phyloP scores from a whole-genome alignment of 2,797 vertebrate genomes.

The Parauchenoglanis punctatus region DNA sequence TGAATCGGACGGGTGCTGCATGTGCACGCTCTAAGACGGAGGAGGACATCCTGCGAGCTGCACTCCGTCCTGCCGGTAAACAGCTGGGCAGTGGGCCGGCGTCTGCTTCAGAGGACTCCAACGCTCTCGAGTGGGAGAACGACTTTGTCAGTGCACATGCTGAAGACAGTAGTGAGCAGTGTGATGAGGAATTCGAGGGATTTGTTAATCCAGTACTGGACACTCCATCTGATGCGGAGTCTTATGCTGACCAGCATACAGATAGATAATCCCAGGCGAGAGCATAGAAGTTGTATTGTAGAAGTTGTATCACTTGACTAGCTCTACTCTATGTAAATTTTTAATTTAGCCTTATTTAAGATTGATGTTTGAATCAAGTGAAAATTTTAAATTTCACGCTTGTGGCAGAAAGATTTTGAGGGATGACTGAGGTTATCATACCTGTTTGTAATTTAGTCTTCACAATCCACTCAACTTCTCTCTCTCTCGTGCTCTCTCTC shows the following conservation, averaged over 20 bases:
- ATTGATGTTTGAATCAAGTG: conserved; percentile 50
- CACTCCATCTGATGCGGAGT: conserved; percentile 59
- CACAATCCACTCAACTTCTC: neutral
- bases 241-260: conserved; percentile 63
- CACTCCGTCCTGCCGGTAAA: conserved; percentile 77
- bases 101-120: conserved; percentile 90
- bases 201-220: conserved; percentile 84
- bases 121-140: conserved; percentile 94
- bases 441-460: neutral
- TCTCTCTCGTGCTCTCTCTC: neutral
- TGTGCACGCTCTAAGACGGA: conserved; percentile 93
- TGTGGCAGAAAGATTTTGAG: conserved; percentile 16
- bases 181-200: conserved; percentile 81
- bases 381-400: conserved; percentile 39
- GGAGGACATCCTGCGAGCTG: conserved; percentile 93
- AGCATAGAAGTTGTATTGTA: neutral
- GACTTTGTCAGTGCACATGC: conserved; percentile 89
- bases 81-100: conserved; percentile 80
- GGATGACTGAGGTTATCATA: neutral
- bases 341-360: conserved; percentile 30
- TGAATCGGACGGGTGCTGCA: conserved; percentile 85
- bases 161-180: conserved; percentile 85
- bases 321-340: conserved; percentile 12
- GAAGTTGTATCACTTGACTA: neutral
- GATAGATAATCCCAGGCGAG: conserved; percentile 71